Conservation (phyloP, 2,113 vertebrate species). For the Lepisosteus oculatus region DNA sequence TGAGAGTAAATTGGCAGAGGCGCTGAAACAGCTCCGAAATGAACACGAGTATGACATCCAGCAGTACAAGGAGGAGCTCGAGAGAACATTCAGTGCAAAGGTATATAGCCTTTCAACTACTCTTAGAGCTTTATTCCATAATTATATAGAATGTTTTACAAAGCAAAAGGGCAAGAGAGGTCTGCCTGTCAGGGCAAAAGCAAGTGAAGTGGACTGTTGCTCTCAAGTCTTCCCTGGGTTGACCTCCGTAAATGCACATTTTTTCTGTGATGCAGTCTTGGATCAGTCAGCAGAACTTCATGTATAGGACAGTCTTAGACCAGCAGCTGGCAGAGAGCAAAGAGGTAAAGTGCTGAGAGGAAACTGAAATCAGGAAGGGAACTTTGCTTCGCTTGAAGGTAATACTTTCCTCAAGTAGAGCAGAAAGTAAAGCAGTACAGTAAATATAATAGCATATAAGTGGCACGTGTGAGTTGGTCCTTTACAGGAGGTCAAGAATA, state of each 20-base stretch:
- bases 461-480: too few species aligned
- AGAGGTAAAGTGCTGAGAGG: not conserved
- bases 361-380: constrained; percentile 1
- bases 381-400: not conserved
- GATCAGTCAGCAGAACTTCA: not conserved
- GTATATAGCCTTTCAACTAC: constrained; percentile 41
- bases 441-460: too few species aligned
- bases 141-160: too few species aligned
- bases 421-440: too few species aligned
- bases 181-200: too few species aligned
- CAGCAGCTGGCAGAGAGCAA: not conserved
- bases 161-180: too few species aligned
- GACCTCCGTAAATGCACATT: not conserved
- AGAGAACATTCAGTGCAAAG: constrained; percentile 65
- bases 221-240: not conserved
- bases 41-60: constrained; percentile 69
- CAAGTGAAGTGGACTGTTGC: too few species aligned
- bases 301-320: not conserved
- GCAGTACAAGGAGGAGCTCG: constrained; percentile 75
- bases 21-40: constrained; percentile 66
- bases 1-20: constrained; percentile 62
- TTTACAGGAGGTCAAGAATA: too few species aligned
- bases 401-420: not conserved
- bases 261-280: constrained; percentile 15
- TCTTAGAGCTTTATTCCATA: not conserved